Conservation (phyloP, 2,888 invertebrate genomes). For the Thecophora atra region DNA sequence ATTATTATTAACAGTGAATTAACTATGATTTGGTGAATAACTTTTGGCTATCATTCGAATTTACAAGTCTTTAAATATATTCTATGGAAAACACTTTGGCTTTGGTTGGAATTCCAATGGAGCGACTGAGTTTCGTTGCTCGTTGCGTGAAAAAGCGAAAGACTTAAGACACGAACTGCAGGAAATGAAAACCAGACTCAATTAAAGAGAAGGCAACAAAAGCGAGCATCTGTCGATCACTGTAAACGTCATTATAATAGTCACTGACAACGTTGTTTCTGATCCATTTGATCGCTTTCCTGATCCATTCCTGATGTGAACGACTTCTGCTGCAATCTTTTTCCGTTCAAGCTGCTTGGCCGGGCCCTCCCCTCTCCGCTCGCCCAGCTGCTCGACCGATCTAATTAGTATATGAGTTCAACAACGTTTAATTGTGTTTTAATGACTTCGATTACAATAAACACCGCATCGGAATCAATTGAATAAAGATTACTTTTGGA, state of each 20-base stretch:
- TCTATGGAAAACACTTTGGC: no score
- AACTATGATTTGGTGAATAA: no score
- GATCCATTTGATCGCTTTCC: not conserved
- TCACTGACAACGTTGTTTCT: not conserved
- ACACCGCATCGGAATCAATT: not conserved
- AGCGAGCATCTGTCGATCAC: constrained; percentile 41
- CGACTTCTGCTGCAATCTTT: not conserved
- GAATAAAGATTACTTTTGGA: not conserved
- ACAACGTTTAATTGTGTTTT: not conserved
- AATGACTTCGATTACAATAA: not conserved
- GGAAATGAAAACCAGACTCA: constrained; percentile 16
- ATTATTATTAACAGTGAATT: no score
- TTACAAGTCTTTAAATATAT: no score
- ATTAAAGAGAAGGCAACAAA: constrained; percentile 39
- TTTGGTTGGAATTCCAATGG: no score
- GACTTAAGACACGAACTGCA: constrained; percentile 22
- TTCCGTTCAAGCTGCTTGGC: not conserved
- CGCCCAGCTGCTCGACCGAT: not conserved
- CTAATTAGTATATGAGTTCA: not conserved
- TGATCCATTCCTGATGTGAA: no score
- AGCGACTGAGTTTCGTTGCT: no score
- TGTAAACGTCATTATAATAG: not conserved
- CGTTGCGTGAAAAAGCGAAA: not conserved
- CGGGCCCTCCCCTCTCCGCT: not conserved
- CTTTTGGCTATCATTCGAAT: no score